Evolutionary conservation across 2,888 invertebrate genomes (phyloP), one percentile per base, ranked within the genome.

Genomic region (Lamellibrachia satsuma): DNA sequence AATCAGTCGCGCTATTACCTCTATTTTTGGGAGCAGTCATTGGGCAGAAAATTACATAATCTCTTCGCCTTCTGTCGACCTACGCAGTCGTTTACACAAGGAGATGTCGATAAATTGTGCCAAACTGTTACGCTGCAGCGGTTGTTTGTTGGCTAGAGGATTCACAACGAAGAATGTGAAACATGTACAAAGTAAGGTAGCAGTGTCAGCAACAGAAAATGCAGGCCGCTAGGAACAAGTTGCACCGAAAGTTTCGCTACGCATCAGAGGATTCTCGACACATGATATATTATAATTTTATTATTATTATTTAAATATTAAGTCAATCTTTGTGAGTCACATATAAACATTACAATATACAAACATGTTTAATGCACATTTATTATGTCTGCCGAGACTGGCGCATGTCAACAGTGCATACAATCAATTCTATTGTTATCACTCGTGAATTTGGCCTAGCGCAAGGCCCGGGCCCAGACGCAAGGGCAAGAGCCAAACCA

Each of bases 71-170:
- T 39, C 39, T 39, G 39, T 39, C 39, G 75, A 75, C 75, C 75
- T 75, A 75, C 75, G n/a, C 22, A 75, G 75, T 75, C 22, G 6
- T 75, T 15, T 75, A 6, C n/a, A 75, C 22, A 3, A 3, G 75
- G n/a, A 6, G 75, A 75, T 75, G 75, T 75, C 75, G 75, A 75
- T 75, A 75, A 75, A 75, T 75, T 75, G 75, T 75, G 75, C 75
- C 3, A 75, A 75, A 75, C n/a, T 75, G 2, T 75, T 75, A 75
- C 75, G 75, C 22, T 75, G 22, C 22, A 75, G 22, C 75, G 75
- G 75, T 22, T 75, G 75, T 22, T 75, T 75, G 75, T 75, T 75
- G 22, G 75, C n/a, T 22, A 75, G 75, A 75, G 22, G 75, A 75
- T 75, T 22, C n/a, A 75, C 75, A 75, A 75, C 75, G 2, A 15